Percentiles rank a stretch among this genome's conserved stretches.
Evolutionary conservation across 2,797 vertebrate species (phyloP).

Genomic region (Cryptoblepharus egeriae): DNA sequence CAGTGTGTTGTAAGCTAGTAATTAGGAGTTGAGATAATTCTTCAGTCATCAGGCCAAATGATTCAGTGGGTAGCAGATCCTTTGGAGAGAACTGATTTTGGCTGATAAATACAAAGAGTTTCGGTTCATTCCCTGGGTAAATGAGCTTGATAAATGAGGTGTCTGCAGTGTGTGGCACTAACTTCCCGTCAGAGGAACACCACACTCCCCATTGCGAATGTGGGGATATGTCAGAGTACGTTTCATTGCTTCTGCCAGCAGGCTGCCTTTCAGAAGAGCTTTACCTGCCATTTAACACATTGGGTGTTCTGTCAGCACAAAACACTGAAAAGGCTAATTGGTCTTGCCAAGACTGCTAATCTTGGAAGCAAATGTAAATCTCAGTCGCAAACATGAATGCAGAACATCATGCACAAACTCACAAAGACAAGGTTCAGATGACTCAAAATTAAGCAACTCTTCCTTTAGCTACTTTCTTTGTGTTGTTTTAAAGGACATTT

Average conservation of each 20-base stretch:
- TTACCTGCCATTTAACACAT: constrained; percentile 64
- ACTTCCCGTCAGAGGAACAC: constrained; percentile 70
- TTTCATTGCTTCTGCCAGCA: constrained; percentile 60
- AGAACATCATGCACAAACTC: constrained; percentile 25
- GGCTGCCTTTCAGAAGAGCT: constrained; percentile 49
- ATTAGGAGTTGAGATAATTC: constrained; percentile 34
- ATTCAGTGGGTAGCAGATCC: neutral
- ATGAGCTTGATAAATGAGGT: constrained; percentile 61
- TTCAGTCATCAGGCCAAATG: neutral
- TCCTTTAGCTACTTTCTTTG: neutral
- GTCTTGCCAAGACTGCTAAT: neutral
- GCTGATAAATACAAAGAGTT: constrained; percentile 46
- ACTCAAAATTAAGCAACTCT: constrained; percentile 7
- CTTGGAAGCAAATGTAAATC: constrained; percentile 4
- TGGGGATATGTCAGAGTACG: constrained; percentile 64
- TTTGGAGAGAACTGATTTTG: constrained; percentile 46
- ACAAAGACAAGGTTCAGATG: constrained; percentile 23
- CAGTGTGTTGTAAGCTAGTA: constrained; percentile 5
- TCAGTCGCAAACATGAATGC: constrained; percentile 7
- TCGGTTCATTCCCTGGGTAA: neutral
- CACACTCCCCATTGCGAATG: constrained; percentile 62
- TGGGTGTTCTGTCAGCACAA: constrained; percentile 71
- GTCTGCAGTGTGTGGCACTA: constrained; percentile 52
- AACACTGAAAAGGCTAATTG: constrained; percentile 35
- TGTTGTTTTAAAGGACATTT: constrained; percentile 47